These are phyloP conservation scores for Hydropotes inermis DNA, from an alignment of 2,113 vertebrate species.

Conservation along the genomic window DNA sequence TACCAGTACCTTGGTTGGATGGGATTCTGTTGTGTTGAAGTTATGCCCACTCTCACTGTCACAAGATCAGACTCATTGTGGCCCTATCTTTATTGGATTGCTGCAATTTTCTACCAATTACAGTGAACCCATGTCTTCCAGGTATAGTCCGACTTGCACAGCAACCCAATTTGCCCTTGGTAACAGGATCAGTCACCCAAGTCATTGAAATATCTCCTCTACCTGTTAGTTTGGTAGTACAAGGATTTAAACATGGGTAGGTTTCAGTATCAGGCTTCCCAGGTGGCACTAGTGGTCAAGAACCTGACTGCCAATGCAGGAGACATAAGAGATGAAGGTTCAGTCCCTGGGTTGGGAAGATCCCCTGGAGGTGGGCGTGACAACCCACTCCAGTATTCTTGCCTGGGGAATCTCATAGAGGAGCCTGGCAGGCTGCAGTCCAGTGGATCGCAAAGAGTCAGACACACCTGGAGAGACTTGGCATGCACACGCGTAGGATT, in stretches of 20 bases:
- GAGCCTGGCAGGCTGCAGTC: background rate
- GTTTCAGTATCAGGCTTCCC: background rate
- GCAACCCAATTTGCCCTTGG: background rate
- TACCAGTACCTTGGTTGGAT: background rate
- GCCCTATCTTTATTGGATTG: background rate
- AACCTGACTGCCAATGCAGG: background rate
- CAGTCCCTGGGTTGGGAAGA: background rate
- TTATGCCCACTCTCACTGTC: background rate
- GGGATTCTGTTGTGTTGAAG: background rate
- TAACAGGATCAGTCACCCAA: background rate
- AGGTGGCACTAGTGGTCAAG: accelerated
- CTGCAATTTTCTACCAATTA: background rate
- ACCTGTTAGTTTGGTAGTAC: background rate
- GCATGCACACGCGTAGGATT: accelerated
- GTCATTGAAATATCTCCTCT: background rate
- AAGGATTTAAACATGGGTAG: background rate
- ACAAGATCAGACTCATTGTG: background rate
- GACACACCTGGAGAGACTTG: background rate
- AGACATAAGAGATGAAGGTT: background rate
- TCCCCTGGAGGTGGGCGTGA: background rate
- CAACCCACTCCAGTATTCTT: background rate
- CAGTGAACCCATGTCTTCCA: background rate
- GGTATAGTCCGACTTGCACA: background rate
- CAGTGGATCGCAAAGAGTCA: background rate
- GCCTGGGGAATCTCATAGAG: background rate